Evolutionary conservation across 2,888 invertebrate species (phyloP).

Genomic region (Gandaritis pyraliata): DNA sequence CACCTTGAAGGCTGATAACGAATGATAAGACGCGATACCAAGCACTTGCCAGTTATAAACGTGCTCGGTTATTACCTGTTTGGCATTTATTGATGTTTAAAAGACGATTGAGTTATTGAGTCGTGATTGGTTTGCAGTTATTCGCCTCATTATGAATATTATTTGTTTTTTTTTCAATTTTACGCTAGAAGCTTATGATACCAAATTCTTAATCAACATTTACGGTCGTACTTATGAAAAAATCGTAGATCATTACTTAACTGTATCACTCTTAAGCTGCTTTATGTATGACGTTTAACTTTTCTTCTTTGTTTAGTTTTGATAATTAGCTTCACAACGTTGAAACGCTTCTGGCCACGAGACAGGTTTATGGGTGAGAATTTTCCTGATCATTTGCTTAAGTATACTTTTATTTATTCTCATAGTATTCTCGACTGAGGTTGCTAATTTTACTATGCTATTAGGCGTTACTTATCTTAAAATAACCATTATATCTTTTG

Average conservation of each 20-base stretch:
- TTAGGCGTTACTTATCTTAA: neutral
- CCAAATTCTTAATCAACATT: constrained; percentile 1
- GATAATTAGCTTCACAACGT: no score
- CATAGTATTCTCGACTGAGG: neutral
- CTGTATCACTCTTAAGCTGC: no score
- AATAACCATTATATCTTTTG: neutral
- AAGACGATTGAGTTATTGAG: constrained; percentile 27
- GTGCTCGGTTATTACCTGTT: constrained; percentile 32
- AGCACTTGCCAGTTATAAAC: constrained; percentile 42
- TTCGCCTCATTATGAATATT: constrained; percentile 16
- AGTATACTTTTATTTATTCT: neutral
- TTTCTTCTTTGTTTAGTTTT: no score
- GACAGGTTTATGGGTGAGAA: no score
- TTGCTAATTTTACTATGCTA: no score
- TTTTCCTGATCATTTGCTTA: no score
- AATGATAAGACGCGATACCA: constrained; percentile 63
- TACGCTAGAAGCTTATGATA: neutral
- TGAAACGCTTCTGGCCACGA: no score
- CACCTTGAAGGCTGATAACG: constrained; percentile 80
- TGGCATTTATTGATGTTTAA: constrained; percentile 36
- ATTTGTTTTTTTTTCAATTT: constrained; percentile 26
- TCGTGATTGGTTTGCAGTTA: constrained; percentile 32
- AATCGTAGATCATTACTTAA: no score
- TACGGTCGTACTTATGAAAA: no score
- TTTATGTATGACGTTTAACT: no score